Base-by-base conservation (phyloP, 2,113 vertebrate species). In the Megaptera novaeangliae region DNA sequence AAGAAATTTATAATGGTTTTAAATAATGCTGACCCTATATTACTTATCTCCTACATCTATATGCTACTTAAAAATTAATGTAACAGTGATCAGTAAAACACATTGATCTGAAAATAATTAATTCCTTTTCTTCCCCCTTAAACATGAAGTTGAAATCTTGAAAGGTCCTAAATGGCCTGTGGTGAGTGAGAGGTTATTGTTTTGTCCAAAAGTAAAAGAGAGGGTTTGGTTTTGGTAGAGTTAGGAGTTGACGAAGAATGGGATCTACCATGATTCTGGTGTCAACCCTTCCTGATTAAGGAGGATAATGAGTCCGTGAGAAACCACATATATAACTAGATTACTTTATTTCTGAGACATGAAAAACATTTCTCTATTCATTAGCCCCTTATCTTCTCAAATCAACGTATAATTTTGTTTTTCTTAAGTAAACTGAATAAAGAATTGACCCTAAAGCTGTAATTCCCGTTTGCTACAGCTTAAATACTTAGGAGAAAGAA, bases 1-100 rank as follows among this genome's bases (percentile, higher is more conserved):
- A 97, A 95, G 29, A 97, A 97, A 92, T 80, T 64, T 75, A 78
- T 82, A 88, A 81, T 82, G 23, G 23, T 20, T 91, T 88, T 92
- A 93, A 96, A 95, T 83, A 88, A 96, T 87, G 18, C 31, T 75
- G n/a, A 8, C 8, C 46, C 75, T 94, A 92, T 88, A 96, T 85
- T 92, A 81, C 10, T 95, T 75, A 92, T 52, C 29, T 96, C 21
- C 29, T 64, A 84, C 7, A 94, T 68, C 15, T 81, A 61, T 52
- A 90, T 90, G n/a, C 23, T 77, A 91, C 13, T 86, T 84, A 77
- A 96, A 95, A 92, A 88, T 25, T 52, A 96, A 93, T 86, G 34
- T 61, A 95, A 59, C 6, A 17, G 34, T 88, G 57, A 95, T 49
- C 49, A 97, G 75, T 69, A 88, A 95, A 94, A 95, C 21, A 77